Conservation (phyloP, 2,888 invertebrate genomes). For the Hydraecia micacea region DNA sequence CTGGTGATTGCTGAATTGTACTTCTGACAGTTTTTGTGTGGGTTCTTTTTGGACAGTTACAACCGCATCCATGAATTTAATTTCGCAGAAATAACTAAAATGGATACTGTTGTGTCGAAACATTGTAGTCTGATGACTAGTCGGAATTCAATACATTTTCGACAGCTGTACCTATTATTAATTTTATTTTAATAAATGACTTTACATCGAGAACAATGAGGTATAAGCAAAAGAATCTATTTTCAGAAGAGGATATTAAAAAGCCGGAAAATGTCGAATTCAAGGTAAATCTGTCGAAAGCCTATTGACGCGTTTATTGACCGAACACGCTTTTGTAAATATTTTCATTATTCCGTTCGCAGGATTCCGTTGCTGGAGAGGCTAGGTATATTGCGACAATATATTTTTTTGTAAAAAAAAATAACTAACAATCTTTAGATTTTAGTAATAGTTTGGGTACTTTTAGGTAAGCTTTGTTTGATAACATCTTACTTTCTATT, state of each 20-base stretch:
- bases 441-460: not conserved
- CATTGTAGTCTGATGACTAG: not conserved
- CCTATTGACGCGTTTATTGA: slow-evolving; percentile 55
- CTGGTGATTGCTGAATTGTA: not conserved
- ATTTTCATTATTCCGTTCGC: slow-evolving; percentile 32
- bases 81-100: not conserved
- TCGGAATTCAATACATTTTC: not conserved
- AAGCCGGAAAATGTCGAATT: slow-evolving; percentile 50
- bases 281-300: slow-evolving; percentile 51
- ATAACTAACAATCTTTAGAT: not conserved
- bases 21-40: not conserved
- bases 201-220: slow-evolving; percentile 31
- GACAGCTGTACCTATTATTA: not conserved
- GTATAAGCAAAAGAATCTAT: slow-evolving; percentile 52
- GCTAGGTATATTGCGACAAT: not conserved
- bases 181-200: slow-evolving; percentile 24
- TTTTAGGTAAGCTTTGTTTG: not conserved
- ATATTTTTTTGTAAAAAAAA: slow-evolving; percentile 17
- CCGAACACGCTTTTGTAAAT: slow-evolving; percentile 62
- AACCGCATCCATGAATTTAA: not conserved
- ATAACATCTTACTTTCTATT: too few species aligned
- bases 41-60: not conserved
- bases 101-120: not conserved
- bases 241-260: slow-evolving; percentile 52
- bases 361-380: slow-evolving; percentile 12